A percentile compares a stretch with the other conserved stretches of the same genome.
Conservation (phyloP, 2,888 invertebrate species). For the Pachliopta kotzebuea region DNA sequence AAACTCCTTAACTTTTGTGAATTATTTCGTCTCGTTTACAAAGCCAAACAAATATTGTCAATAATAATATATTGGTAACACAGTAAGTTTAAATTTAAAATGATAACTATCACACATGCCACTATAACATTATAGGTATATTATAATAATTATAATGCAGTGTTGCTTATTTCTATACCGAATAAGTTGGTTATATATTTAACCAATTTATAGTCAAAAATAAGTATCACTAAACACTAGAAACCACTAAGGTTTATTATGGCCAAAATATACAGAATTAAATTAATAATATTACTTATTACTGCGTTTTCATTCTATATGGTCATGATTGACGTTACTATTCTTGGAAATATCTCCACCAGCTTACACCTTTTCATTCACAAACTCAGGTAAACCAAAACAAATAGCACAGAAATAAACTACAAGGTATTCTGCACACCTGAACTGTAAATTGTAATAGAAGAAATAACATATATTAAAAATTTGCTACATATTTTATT, state of each 20-base stretch:
- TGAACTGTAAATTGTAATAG: background rate
- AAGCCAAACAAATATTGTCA: too few species aligned
- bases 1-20: too few species aligned
- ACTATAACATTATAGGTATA: background rate
- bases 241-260: too few species aligned
- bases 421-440: constrained; percentile 14
- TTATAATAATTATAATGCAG: background rate
- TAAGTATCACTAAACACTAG: too few species aligned
- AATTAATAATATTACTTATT: constrained; percentile 1
- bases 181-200: background rate
- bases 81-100: background rate
- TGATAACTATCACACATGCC: background rate
- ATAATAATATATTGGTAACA: too few species aligned
- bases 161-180: background rate
- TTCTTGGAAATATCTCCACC: constrained; percentile 17
- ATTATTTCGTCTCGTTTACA: too few species aligned
- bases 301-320: background rate
- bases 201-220: too few species aligned
- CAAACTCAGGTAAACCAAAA: constrained; percentile 36
- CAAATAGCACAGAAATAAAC: constrained; percentile 3
- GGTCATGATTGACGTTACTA: constrained; percentile 17
- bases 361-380: constrained; percentile 41
- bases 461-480: too few species aligned
- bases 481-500: too few species aligned
- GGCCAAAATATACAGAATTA: background rate